phyloP scores from a whole-genome alignment of 2,888 invertebrate species.

The Drosophila meridionalis region DNA sequence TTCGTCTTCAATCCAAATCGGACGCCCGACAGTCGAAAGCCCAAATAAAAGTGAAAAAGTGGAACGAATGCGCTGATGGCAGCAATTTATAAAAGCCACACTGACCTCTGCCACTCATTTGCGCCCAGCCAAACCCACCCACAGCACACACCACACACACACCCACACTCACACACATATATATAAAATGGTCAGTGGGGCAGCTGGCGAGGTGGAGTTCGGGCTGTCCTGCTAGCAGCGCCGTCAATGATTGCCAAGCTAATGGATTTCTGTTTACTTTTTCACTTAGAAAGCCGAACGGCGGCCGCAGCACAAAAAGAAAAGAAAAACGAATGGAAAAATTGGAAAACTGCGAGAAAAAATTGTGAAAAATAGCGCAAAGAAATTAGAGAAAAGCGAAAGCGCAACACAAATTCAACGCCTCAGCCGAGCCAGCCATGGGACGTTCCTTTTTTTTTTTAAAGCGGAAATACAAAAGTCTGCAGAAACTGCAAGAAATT shows the following conservation, averaged over 20 bases:
- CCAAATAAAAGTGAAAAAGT: conserved; percentile 53
- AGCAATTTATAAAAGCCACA: conserved; percentile 76
- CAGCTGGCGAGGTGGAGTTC: neutral
- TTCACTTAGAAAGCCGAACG: conserved; percentile 74
- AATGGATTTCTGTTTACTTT: conserved; percentile 84
- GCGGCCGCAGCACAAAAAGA: conserved; percentile 23
- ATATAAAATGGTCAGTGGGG: conserved; percentile 10
- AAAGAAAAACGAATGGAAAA: neutral
- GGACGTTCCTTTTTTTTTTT: neutral
- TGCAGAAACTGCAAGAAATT: conserved; percentile 71
- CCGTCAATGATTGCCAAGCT: conserved; percentile 82
- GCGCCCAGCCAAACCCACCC: conserved; percentile 23
- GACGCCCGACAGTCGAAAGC: conserved; percentile 35
- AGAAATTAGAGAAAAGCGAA: conserved; percentile 78
- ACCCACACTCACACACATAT: neutral
- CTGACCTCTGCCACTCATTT: conserved; percentile 47
- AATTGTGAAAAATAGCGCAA: conserved; percentile 70
- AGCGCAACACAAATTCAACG: conserved; percentile 64
- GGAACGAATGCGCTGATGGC: conserved; percentile 73
- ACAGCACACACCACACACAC: conserved; percentile 1
- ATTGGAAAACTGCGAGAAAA: conserved; percentile 7
- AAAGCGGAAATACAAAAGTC: conserved; percentile 17
- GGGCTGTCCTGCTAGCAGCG: conserved; percentile 48
- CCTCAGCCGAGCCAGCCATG: conserved; percentile 6
- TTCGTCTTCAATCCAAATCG: neutral